phyloP scores from a whole-genome alignment of 2,797 vertebrate species.

The Denticeps clupeoides region DNA sequence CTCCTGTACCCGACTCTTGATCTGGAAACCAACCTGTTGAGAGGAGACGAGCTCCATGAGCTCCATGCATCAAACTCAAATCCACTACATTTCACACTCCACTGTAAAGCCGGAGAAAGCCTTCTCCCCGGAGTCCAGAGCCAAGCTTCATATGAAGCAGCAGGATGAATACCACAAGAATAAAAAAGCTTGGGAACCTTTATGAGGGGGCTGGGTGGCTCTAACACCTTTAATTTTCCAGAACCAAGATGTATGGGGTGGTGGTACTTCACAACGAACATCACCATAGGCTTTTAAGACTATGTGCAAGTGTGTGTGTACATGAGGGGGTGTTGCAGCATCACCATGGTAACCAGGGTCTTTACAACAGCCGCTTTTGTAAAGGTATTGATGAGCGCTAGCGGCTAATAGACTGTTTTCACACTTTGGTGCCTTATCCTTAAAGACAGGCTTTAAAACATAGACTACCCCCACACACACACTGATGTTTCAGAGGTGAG shows the following conservation, averaged over 20 bases:
- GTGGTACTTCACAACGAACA: slow-evolving; percentile 56
- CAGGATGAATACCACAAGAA: too few species aligned
- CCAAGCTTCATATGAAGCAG: too few species aligned
- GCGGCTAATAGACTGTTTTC: slow-evolving; percentile 39
- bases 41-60: too few species aligned
- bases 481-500: slow-evolving; percentile 13
- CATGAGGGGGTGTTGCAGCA: slow-evolving; percentile 22
- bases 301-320: background rate
- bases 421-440: slow-evolving; percentile 23
- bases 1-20: slow-evolving; percentile 86
- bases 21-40: slow-evolving; percentile 85
- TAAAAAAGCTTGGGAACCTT: slow-evolving; percentile 25
- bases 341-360: slow-evolving; percentile 57
- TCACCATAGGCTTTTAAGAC: slow-evolving; percentile 53
- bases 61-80: too few species aligned
- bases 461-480: slow-evolving; percentile 1
- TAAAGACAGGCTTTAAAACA: slow-evolving; percentile 22
- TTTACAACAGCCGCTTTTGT: slow-evolving; percentile 42
- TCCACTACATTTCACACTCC: too few species aligned
- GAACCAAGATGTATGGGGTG: slow-evolving; percentile 52
- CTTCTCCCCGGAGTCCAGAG: too few species aligned
- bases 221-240: slow-evolving; percentile 55
- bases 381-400: slow-evolving; percentile 49
- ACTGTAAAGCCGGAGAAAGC: too few species aligned
- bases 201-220: slow-evolving; percentile 38